Evolutionary conservation across 2,797 vertebrate genomes (phyloP).

Genomic region (Lutjanus argentimaculatus): DNA sequence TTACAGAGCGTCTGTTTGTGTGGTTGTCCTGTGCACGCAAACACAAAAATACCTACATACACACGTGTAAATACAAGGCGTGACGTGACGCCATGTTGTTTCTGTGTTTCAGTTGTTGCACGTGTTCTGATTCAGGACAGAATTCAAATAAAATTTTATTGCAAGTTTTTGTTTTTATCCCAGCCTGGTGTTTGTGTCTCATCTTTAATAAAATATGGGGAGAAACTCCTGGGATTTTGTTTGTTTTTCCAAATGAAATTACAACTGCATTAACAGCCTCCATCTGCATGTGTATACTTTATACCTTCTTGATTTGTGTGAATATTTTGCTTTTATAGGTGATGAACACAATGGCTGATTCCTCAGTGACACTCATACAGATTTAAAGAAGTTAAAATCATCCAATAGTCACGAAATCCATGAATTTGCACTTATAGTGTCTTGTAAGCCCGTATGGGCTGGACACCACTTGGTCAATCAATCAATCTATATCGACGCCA

Average conservation of each 20-base stretch:
- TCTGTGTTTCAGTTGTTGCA: conserved; percentile 73
- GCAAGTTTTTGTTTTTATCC: conserved; percentile 49
- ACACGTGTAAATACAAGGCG: conserved; percentile 59
- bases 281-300: not conserved
- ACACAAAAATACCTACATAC: conserved; percentile 18
- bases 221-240: not conserved
- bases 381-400: too few species aligned
- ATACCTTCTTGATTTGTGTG: too few species aligned
- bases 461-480: too few species aligned
- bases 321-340: too few species aligned
- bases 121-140: conserved; percentile 67
- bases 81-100: conserved; percentile 42
- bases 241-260: not conserved
- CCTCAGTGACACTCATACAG: too few species aligned
- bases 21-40: conserved; percentile 45
- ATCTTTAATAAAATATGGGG: not conserved
- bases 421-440: too few species aligned
- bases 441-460: too few species aligned
- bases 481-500: too few species aligned
- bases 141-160: conserved; percentile 71
- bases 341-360: too few species aligned
- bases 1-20: conserved; percentile 38
- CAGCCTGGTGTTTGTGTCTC: conserved; percentile 24
- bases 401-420: too few species aligned
- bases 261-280: too few species aligned